These are phyloP conservation scores for Chlorodrepanis virens DNA, from an alignment of 2,113 vertebrate genomes.

Conservation along the genomic window DNA sequence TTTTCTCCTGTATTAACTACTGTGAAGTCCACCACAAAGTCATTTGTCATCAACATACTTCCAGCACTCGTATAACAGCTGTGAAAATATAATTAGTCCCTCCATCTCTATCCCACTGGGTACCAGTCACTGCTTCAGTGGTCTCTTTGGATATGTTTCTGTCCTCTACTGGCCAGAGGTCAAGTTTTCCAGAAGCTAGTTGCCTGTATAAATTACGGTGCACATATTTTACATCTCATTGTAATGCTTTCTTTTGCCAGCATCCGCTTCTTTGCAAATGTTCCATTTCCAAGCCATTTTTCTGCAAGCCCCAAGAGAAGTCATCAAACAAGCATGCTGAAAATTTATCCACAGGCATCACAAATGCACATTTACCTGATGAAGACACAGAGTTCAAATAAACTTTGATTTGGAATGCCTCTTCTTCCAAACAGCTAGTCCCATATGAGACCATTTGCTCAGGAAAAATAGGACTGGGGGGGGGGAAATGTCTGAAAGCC, in stretches of 20 bases:
- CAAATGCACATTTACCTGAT: constrained; percentile 42
- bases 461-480: background rate
- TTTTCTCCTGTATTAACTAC: constrained; percentile 12
- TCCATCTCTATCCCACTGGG: constrained; percentile 20
- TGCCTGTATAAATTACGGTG: constrained; percentile 53
- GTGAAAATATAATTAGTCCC: constrained; percentile 58
- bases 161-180: constrained; percentile 43
- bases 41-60: constrained; percentile 32
- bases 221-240: constrained; percentile 56
- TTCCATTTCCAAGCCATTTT: constrained; percentile 50
- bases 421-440: background rate
- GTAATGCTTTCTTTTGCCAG: constrained; percentile 48
- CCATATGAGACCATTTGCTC: background rate
- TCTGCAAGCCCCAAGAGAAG: constrained; percentile 34
- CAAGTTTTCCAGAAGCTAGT: constrained; percentile 57
- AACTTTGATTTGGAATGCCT: constrained; percentile 3
- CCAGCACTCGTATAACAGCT: constrained; percentile 35
- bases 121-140: background rate
- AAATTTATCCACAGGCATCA: constrained; percentile 45
- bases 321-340: constrained; percentile 12
- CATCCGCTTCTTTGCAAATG: constrained; percentile 23
- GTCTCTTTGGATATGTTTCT: constrained; percentile 37
- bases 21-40: constrained; percentile 24
- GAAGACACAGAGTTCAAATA: constrained; percentile 24
- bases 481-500: background rate